Conservation (phyloP, 2,113 vertebrate genomes). For the Lamprologus tigripictilis region DNA sequence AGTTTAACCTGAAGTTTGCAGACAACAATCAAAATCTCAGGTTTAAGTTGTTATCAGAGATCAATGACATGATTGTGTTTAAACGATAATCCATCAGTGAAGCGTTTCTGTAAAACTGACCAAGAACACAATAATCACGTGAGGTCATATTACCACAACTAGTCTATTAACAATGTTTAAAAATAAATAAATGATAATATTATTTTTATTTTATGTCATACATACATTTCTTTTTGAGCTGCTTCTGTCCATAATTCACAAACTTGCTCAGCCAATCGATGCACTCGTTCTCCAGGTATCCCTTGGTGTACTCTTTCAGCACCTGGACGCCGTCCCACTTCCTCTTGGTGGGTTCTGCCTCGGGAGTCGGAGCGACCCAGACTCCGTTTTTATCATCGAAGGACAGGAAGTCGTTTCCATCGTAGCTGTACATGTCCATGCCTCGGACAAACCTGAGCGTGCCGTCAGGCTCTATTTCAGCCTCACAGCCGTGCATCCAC, state of each 20-base stretch:
- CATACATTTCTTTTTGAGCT: neutral
- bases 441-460: neutral
- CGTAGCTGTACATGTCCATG: accelerated
- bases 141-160: neutral
- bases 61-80: neutral
- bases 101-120: neutral
- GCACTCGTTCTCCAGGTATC: neutral
- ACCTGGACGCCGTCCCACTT: neutral
- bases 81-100: neutral
- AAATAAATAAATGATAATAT: neutral
- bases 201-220: accelerated
- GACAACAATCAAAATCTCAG: neutral
- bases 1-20: neutral
- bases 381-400: accelerated
- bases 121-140: accelerated
- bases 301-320: neutral
- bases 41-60: neutral
- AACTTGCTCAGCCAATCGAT: neutral
- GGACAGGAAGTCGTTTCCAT: neutral
- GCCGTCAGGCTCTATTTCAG: accelerated
- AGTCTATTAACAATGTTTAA: neutral
- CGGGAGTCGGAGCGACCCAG: accelerated
- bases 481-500: neutral
- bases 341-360: neutral
- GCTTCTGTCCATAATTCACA: accelerated